Evolutionary conservation across 2,113 vertebrate species (phyloP).

Genomic region (Petroica traversi): DNA sequence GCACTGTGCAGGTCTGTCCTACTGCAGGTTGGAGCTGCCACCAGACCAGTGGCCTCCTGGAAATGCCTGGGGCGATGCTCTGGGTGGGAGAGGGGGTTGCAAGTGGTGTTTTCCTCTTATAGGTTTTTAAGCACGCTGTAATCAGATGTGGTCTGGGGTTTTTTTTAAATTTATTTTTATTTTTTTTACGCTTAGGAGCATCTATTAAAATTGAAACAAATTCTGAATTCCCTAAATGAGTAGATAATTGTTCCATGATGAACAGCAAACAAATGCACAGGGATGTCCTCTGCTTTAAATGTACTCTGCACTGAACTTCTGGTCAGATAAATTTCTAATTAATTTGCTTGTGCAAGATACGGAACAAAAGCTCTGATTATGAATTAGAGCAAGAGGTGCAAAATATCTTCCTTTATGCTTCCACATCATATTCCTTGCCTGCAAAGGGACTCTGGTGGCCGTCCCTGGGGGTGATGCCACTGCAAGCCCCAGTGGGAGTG

Average conservation of each 20-base stretch:
- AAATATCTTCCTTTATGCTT: background rate
- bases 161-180: too few relatives aligned
- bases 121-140: background rate
- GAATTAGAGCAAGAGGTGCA: background rate
- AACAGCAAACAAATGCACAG: background rate
- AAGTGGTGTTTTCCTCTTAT: background rate
- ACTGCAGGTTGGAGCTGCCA: background rate
- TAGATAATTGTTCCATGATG: conserved; percentile 16
- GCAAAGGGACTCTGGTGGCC: background rate
- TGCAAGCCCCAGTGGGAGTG: fast-evolving
- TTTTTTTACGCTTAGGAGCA: background rate
- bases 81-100: background rate
- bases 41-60: background rate
- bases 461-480: fast-evolving
- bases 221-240: conserved; percentile 24
- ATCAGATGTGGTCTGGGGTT: background rate
- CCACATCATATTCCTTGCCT: background rate
- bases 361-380: conserved; percentile 40
- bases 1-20: background rate
- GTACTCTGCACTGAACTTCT: background rate
- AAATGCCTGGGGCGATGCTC: background rate
- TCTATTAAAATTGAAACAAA: conserved; percentile 32
- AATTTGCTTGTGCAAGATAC: conserved; percentile 25
- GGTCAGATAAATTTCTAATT: conserved; percentile 46
- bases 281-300: conserved; percentile 8